Conservation (phyloP, 2,113 vertebrate species). For the human (Homo sapiens) region DNA sequence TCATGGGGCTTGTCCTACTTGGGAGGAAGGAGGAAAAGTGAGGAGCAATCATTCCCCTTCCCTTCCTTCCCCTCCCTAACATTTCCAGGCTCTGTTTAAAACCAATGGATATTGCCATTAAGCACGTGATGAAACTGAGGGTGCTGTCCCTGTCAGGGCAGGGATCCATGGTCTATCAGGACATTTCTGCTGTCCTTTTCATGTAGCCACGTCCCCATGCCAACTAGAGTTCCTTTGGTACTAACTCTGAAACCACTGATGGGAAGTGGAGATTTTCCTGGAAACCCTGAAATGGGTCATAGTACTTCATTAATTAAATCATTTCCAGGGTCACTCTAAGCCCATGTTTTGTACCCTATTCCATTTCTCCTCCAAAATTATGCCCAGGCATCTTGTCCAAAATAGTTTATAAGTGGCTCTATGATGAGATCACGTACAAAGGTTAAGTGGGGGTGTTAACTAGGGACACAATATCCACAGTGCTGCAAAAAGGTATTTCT, state of each 20-base stretch:
- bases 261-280: background rate
- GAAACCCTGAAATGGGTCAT: background rate
- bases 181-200: background rate
- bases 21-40: background rate
- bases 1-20: background rate
- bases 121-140: background rate
- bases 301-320: background rate
- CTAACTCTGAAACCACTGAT: background rate
- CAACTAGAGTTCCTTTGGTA: background rate
- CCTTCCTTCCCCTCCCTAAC: background rate
- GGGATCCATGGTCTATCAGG: background rate
- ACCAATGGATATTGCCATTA: background rate
- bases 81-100: background rate
- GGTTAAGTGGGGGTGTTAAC: background rate
- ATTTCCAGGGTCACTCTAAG: background rate
- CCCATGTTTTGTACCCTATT: background rate
- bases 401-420: background rate
- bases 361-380: background rate
- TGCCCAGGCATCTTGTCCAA: background rate
- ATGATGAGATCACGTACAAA: background rate
- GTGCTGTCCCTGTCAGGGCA: background rate
- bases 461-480: background rate
- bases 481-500: background rate
- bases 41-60: background rate
- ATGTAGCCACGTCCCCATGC: background rate